Base-by-base conservation (phyloP, 2,797 vertebrate genomes). In the Enteromius fasciolatus region DNA sequence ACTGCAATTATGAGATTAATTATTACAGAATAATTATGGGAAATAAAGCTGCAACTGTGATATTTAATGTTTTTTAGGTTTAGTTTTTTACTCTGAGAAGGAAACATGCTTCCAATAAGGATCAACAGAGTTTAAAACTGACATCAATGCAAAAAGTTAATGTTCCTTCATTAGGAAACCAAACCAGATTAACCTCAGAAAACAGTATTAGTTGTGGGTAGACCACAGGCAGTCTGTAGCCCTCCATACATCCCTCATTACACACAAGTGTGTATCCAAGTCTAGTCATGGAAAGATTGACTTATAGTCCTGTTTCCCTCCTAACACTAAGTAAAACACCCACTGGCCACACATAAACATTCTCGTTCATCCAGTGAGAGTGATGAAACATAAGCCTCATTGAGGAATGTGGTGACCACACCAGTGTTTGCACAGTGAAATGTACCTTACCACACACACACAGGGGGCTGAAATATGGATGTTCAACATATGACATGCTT, bases 391-490 rank as follows among this genome's bases (percentile, higher is more conserved):
- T 74, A 90, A 94, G 76, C 85, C 83, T 82, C 36, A 84, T 28
- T 41, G 82, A 90, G 90, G 92, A 94, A 94, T 93, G 90, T 83
- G 77, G 76, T 50, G 74, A 82, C 83, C 44, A 41, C 44, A 66
- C 61, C 66, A 54, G 57, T 61, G 82, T 83, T 89, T 82, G 84
- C 46, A 88, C 87, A 89, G 90, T 87, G 86, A 87, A 87, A 80
- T 86, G 75, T 76, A 79, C 89, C 88, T 88, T 87, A 87, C 52
- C 66, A 75, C 82, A 25, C 20, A 52, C 82, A 33, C 59, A 75
- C 18, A 20, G 39, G 9, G 69, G 46, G 85, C 81, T 89, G 66
- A 25, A 54, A 67, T 52, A 31, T 44, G 54, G 31, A 20, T n/a
- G 54, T 54, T 59, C 6, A 74, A 80, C 69, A 79, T 44, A 41